Evolutionary conservation across 2,888 invertebrate species (phyloP), one percentile per base, ranked within the genome.

Genomic region (Ametastegia equiseti): DNA sequence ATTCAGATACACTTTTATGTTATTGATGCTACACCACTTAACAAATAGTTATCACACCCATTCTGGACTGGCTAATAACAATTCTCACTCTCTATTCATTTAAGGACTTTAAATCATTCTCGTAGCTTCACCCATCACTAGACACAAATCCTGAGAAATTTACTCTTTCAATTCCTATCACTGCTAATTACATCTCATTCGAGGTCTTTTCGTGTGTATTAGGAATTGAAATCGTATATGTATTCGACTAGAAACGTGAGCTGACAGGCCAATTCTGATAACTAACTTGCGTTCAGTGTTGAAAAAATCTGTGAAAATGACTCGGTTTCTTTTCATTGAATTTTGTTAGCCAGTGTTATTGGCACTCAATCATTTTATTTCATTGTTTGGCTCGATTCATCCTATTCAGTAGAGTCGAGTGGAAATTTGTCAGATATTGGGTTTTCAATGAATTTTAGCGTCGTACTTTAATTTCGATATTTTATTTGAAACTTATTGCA

Each of bases 21-120:
- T 75, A 75, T 36, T 50, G 75, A 9, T 54, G 75, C 75, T 36
- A 54, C 75, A 75, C 75, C 75, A 75, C 19, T 71, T 1, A 71
- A 45, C 27, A 15, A 71, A 42, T 27, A 71, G 27, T 45, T 33
- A 33, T 33, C 65, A 19, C 36, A 65, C 65, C 36, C 19, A 19
- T n/a, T 33, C 65, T 30, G 30, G 5, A 60, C 30, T 30, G 27
- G 30, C 9, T 23, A n/a, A 15, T n/a, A 65, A 65, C 36, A 19
- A 23, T n/a, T 36, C 15, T 1, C 63, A 33, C 36, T 65, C 1
- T 19, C 5, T 15, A n/a, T 7, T 65, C 65, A 11, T 33, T 0
- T 2, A 2, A 33, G 65, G 7, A 36, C 0, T n/a, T 19, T 36
- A n/a, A 65, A 27, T 57, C 57, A 57, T 57, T 57, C 27, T 27